Percentiles rank a stretch among this genome's conserved stretches.
These are phyloP conservation scores for Premnoplex brunnescens DNA, from an alignment of 2,797 vertebrate species.

Conservation along the genomic window DNA sequence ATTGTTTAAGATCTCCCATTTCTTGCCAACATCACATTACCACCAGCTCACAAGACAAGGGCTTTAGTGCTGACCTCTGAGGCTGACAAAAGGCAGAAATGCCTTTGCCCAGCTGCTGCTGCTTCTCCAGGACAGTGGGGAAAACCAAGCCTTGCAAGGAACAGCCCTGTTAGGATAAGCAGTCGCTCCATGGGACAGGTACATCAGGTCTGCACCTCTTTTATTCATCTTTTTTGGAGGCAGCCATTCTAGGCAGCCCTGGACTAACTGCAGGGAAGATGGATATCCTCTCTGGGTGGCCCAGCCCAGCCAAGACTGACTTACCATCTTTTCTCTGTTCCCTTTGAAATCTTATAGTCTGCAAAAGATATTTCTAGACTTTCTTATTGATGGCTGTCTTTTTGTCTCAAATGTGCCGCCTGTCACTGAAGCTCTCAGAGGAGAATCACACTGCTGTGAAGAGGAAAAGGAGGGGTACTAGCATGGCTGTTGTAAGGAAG, in stretches of 20 bases:
- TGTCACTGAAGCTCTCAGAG: not conserved
- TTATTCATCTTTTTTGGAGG: not conserved
- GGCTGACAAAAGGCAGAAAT: not conserved
- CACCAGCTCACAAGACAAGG: not conserved
- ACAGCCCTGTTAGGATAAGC: not conserved
- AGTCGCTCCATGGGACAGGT: not conserved
- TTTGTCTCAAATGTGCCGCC: rapidly evolving
- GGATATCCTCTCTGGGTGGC: not conserved
- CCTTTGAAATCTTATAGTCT: not conserved
- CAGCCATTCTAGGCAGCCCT: not conserved
- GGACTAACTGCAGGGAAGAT: not conserved
- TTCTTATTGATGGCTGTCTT: not conserved
- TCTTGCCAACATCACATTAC: not conserved
- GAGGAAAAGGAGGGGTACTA: not conserved
- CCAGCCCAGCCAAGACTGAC: not conserved
- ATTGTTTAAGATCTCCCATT: not conserved
- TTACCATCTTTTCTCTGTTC: not conserved
- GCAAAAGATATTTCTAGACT: not conserved
- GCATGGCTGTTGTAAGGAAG: not conserved
- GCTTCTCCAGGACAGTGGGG: not conserved
- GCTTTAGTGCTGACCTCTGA: rapidly evolving
- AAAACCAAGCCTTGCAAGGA: not conserved
- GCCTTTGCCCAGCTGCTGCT: not conserved
- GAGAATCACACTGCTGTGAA: not conserved
- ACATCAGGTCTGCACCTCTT: not conserved